Percentiles rank a stretch among this genome's conserved stretches.
These are phyloP conservation scores for Elgonia sp. DNA, from an alignment of 2,888 invertebrate genomes.

Conservation along the genomic window DNA sequence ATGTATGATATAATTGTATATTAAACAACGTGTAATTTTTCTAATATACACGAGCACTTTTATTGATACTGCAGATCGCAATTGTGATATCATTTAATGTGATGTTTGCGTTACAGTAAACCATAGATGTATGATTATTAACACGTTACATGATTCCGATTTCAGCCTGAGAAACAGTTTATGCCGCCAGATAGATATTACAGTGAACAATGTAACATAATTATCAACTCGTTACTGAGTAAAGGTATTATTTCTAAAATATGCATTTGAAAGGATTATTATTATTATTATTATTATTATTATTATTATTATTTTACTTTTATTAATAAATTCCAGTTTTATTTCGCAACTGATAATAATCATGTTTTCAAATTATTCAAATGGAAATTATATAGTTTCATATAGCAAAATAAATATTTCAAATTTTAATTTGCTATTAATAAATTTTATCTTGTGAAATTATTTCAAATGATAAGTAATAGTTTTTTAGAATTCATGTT, in stretches of 20 bases:
- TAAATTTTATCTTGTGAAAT: too few species aligned
- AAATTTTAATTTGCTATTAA: neutral
- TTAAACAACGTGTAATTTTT: conserved; percentile 48
- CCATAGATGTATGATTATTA: conserved; percentile 75
- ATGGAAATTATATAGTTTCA: neutral
- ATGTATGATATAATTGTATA: neutral
- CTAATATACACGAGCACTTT: conserved; percentile 36
- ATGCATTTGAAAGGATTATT: neutral
- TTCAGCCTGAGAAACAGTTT: conserved; percentile 62
- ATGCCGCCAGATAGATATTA: conserved; percentile 28
- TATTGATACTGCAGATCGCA: conserved; percentile 67
- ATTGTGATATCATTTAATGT: conserved; percentile 69
- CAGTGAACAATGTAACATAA: conserved; percentile 36
- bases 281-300: neutral
- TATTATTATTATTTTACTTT: neutral
- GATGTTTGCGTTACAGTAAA: conserved; percentile 74
- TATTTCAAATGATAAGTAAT: too few species aligned
- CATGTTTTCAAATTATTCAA: neutral
- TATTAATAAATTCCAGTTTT: neutral
- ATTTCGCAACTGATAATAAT: conserved; percentile 4
- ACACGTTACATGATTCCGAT: conserved; percentile 71
- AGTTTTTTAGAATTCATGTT: too few species aligned
- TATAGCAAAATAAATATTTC: neutral
- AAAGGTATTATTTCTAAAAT: conserved; percentile 8
- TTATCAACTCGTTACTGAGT: conserved; percentile 16